Evolutionary conservation across 1,140 invertebrate genomes (phyloP), one percentile per base, ranked within the genome.

Genomic region (Doryteuthis pealeii): DNA sequence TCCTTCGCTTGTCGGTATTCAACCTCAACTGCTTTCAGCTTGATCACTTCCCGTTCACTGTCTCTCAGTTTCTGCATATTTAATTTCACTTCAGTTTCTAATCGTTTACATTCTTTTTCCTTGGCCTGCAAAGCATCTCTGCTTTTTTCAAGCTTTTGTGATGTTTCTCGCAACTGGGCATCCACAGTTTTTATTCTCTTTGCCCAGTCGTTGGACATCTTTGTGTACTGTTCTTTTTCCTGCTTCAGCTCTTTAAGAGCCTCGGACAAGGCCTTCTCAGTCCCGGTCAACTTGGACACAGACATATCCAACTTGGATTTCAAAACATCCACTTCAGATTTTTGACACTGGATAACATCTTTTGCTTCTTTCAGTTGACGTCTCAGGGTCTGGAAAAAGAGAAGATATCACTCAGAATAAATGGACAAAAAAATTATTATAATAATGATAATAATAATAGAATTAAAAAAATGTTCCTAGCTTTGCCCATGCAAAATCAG

Each of bases 251-350:
- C 81, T 62, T 81, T 83, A 8, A 85, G 74, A 30, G 85, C 81
- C 32, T 86, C 81, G 5, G 83, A 82, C 12, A 86, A 75, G 28
- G 82, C 84, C 49, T 84, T 82, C 76, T 86, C 85, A 31, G 84
- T 86, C 35, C 82, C 82, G 15, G 83, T 84, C 35, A 86, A 76
- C 73, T 85, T 84, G 12, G 83, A 84, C 18, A 79, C 77, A 15
- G 84, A 82, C 82, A 85, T 83, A 33, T 86, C 83, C 14, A 87
- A 76, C 70, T 85, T 87, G n/a, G 81, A 79, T 58, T 82, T 82
- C 1, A 87, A 76, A 30, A 74, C 73, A 35, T 84, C 83, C 12
- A 85, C 84, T 71, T 87, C 83, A 28, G 79, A 71, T 69, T 82
- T 82, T 76, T 87, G 83, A 70, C 80, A 76, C 33, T 82, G 78